phyloP scores from a whole-genome alignment of 2,797 vertebrate species.

The Silurus aristotelis region DNA sequence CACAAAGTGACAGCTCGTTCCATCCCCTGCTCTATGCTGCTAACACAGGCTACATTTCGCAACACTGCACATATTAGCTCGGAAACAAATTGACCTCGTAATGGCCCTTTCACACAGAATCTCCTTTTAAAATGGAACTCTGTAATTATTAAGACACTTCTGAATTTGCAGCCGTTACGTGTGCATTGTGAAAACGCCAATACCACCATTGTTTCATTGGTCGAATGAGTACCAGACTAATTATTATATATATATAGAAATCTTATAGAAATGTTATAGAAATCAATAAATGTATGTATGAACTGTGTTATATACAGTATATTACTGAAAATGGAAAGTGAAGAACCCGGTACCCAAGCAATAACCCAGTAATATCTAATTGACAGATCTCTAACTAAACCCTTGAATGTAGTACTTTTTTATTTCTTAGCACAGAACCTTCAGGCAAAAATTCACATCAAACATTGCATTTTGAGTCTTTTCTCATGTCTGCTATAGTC shows the following conservation, averaged over 20 bases:
- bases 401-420: too few species aligned
- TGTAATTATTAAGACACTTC: constrained; percentile 38
- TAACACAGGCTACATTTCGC: constrained; percentile 26
- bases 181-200: neutral
- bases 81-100: constrained; percentile 39
- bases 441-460: neutral
- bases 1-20: constrained; percentile 54
- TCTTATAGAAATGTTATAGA: neutral
- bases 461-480: neutral
- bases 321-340: neutral
- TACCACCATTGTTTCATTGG: neutral
- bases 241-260: too few species aligned
- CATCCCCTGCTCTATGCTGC: constrained; percentile 41
- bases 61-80: constrained; percentile 35
- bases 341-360: neutral
- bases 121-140: constrained; percentile 23
- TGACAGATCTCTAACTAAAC: neutral
- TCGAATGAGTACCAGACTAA: neutral
- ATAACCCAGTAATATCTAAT: neutral
- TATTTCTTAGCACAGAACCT: neutral
- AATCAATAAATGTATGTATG: neutral
- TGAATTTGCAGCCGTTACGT: constrained; percentile 8
- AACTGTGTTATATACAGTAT: neutral
- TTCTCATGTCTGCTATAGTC: neutral
- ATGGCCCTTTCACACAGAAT: constrained; percentile 32